Conservation (phyloP, 2,113 vertebrate species). For the Ceratotherium simum region DNA sequence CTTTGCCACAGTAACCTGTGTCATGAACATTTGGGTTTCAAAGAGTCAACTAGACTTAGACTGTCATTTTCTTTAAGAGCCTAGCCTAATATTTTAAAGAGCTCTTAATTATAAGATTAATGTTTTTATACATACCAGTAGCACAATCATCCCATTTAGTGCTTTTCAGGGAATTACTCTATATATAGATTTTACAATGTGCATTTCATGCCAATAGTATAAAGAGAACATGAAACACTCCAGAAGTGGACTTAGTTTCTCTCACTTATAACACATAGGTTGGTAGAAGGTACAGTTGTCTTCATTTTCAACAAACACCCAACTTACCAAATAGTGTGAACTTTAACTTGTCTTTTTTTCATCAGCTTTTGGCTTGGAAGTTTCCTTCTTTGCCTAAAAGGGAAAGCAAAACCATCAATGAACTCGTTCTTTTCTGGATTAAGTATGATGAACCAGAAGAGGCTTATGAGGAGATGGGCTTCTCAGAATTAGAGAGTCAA, state of each 20-base stretch:
- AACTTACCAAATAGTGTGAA: conserved; percentile 80
- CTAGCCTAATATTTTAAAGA: background rate
- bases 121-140: background rate
- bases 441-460: background rate
- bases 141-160: background rate
- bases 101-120: background rate
- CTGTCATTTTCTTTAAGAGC: conserved; percentile 35
- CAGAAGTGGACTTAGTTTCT: background rate
- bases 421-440: conserved; percentile 47
- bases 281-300: background rate
- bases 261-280: background rate
- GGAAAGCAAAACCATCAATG: conserved; percentile 21
- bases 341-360: conserved; percentile 86
- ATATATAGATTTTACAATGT: background rate
- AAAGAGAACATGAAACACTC: background rate
- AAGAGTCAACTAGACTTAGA: background rate
- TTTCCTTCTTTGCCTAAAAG: conserved; percentile 82
- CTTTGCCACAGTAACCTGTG: background rate
- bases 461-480: background rate
- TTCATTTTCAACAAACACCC: background rate
- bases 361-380: conserved; percentile 84
- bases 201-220: background rate
- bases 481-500: background rate
- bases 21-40: conserved; percentile 9
- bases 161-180: background rate